Conservation (phyloP, 2,888 invertebrate species). For the Ormyrus labotus region DNA sequence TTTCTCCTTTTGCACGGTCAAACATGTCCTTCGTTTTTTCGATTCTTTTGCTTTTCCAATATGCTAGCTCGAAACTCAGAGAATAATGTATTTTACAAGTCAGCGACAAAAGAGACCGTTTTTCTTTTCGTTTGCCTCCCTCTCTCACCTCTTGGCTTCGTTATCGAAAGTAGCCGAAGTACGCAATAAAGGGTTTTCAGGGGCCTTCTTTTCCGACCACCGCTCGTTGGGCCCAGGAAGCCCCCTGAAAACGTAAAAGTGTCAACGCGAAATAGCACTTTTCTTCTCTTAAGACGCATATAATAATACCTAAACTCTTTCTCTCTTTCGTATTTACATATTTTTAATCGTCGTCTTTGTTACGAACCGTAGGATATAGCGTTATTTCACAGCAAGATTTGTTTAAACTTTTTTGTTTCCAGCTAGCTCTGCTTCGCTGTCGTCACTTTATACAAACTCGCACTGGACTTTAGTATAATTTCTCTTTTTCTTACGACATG, state of each 20-base stretch:
- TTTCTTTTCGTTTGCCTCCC: constrained; percentile 27
- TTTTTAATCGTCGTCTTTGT: constrained; percentile 43
- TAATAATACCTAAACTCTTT: too few relatives aligned
- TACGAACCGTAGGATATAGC: constrained; percentile 23
- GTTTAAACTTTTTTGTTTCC: too few relatives aligned
- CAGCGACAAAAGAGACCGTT: constrained; percentile 23
- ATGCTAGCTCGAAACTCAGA: neutral
- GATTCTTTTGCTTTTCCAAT: neutral
- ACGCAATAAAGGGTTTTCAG: constrained; percentile 28
- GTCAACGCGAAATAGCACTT: constrained; percentile 36
- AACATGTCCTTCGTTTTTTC: constrained; percentile 7
- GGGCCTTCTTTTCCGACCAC: constrained; percentile 14
- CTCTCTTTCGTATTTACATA: constrained; percentile 43
- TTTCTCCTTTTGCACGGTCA: constrained; percentile 25
- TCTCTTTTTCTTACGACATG: too few relatives aligned
- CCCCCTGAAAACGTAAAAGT: constrained; percentile 34
- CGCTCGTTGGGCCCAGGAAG: constrained; percentile 28
- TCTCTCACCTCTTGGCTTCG: constrained; percentile 8
- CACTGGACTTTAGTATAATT: too few relatives aligned
- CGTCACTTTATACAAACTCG: too few relatives aligned
- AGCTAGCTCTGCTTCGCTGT: too few relatives aligned
- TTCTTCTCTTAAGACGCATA: neutral
- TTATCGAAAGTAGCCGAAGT: neutral
- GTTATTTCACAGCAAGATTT: constrained; percentile 29
- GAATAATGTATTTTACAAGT: constrained; percentile 51